Percentiles rank a stretch among this genome's conserved stretches.
phyloP scores from a whole-genome alignment of 2,888 invertebrate genomes.

The Thecocarcelia acutangulata region DNA sequence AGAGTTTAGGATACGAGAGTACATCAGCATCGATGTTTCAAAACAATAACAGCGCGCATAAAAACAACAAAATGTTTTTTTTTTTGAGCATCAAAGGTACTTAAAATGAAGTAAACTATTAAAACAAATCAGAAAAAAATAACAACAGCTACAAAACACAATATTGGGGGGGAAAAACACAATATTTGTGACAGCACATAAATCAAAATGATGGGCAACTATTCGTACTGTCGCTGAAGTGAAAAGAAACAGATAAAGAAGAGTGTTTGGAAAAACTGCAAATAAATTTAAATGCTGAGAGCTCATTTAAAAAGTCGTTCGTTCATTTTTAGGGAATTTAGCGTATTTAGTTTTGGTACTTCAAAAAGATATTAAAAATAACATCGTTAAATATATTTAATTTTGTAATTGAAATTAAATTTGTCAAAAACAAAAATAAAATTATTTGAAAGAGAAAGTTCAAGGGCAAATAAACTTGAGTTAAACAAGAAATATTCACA shows the following conservation, averaged over 20 bases:
- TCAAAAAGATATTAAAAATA: too few species aligned
- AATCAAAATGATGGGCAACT: slow-evolving; percentile 75
- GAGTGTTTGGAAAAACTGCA: background rate
- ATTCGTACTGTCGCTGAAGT: slow-evolving; percentile 52
- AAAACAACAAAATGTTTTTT: slow-evolving; percentile 34
- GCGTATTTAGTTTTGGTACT: background rate
- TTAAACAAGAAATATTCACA: too few species aligned
- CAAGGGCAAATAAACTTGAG: too few species aligned
- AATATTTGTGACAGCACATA: slow-evolving; percentile 74
- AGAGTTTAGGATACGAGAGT: slow-evolving; percentile 22
- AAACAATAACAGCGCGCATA: slow-evolving; percentile 24
- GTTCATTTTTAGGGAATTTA: background rate
- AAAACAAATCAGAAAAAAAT: slow-evolving; percentile 45
- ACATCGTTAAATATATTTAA: too few species aligned
- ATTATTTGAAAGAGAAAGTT: too few species aligned
- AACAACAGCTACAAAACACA: slow-evolving; percentile 6
- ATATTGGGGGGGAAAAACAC: slow-evolving; percentile 51
- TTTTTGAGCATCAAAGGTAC: slow-evolving; percentile 56
- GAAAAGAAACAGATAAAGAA: slow-evolving; percentile 14
- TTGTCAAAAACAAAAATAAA: too few species aligned
- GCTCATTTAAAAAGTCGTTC: background rate
- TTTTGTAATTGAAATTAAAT: too few species aligned
- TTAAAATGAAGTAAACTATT: slow-evolving; percentile 70
- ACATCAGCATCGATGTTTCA: slow-evolving; percentile 23
- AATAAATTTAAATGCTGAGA: slow-evolving; percentile 19